Conservation (phyloP, 92 coral and sea anemone genomes). For the Isaurus tuberculatus region DNA sequence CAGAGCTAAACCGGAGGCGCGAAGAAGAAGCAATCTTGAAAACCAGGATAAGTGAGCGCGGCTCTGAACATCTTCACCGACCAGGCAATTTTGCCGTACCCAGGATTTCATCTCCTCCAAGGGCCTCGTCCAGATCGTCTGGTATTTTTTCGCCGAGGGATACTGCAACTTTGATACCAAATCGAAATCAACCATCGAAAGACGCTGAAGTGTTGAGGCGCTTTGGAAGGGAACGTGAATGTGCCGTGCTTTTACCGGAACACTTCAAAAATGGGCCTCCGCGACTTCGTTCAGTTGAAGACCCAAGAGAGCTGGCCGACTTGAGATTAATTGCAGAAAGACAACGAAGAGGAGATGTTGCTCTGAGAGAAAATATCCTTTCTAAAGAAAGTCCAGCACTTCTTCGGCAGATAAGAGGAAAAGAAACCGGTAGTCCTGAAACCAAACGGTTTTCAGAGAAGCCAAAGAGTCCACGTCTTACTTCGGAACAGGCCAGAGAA, state of each 20-base stretch:
- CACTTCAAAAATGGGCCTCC: constrained; percentile 88
- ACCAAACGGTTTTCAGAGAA: constrained; percentile 69
- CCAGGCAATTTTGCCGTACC: constrained; percentile 73
- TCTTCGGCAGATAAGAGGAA: constrained; percentile 51
- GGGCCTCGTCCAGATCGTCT: constrained; percentile 15
- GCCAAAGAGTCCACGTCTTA: constrained; percentile 13
- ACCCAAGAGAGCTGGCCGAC: constrained; percentile 63
- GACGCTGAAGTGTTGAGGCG: constrained; percentile 35
- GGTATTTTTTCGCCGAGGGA: constrained; percentile 17
- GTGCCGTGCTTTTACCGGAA: constrained; percentile 57
- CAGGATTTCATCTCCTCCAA: constrained; percentile 64
- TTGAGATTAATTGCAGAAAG: constrained; percentile 66
- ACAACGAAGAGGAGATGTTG: constrained; percentile 71
- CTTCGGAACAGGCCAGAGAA: constrained; percentile 41
- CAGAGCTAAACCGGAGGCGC: constrained; percentile 89
- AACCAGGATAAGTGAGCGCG: constrained; percentile 60
- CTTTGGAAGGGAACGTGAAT: constrained; percentile 61
- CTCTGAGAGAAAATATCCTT: constrained; percentile 52
- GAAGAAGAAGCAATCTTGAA: constrained; percentile 75
- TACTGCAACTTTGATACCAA: constrained; percentile 13
- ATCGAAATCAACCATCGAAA: constrained; percentile 28
- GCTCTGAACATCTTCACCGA: constrained; percentile 57
- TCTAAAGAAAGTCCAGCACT: constrained; percentile 52
- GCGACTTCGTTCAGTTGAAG: constrained; percentile 82
- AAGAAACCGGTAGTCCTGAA: constrained; percentile 67